These are phyloP conservation scores for Euura lappo DNA, from an alignment of 1,140 invertebrate genomes.

Conservation along the genomic window DNA sequence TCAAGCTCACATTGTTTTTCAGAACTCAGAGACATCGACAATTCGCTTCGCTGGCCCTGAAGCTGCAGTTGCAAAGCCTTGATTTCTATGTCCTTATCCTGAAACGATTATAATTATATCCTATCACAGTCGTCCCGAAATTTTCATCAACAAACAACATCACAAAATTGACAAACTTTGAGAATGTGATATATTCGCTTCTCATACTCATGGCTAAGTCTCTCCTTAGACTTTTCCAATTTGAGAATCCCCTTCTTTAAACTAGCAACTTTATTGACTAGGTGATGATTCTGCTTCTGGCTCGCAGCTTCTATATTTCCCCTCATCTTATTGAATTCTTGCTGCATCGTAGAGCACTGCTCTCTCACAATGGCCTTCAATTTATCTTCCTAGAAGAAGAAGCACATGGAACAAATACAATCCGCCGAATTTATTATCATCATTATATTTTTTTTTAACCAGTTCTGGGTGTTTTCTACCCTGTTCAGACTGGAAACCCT, in stretches of 20 bases:
- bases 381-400: conserved; percentile 37
- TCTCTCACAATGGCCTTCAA: conserved; percentile 38
- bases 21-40: conserved; percentile 24
- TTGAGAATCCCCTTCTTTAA: conserved; percentile 35
- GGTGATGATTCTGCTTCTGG: conserved; percentile 29
- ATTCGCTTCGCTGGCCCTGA: conserved; percentile 28
- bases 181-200: conserved; percentile 37
- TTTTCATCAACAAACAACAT: not conserved
- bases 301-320: conserved; percentile 37
- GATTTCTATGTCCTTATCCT: conserved; percentile 33
- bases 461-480: not conserved
- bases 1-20: conserved; percentile 31
- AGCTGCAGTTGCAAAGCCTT: conserved; percentile 29
- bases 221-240: conserved; percentile 38
- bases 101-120: not conserved
- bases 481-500: too few species aligned
- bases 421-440: not conserved
- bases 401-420: not conserved
- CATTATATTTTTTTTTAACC: conserved; percentile 16
- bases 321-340: conserved; percentile 45
- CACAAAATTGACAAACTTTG: conserved; percentile 21
- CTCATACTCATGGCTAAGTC: conserved; percentile 34
- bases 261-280: conserved; percentile 28
- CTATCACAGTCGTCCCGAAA: not conserved
- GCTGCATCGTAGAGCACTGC: conserved; percentile 42